Percentiles rank a stretch among this genome's conserved stretches.
These are phyloP conservation scores for Montifringilla adamsi DNA, from an alignment of 2,113 vertebrate species.

Conservation along the genomic window DNA sequence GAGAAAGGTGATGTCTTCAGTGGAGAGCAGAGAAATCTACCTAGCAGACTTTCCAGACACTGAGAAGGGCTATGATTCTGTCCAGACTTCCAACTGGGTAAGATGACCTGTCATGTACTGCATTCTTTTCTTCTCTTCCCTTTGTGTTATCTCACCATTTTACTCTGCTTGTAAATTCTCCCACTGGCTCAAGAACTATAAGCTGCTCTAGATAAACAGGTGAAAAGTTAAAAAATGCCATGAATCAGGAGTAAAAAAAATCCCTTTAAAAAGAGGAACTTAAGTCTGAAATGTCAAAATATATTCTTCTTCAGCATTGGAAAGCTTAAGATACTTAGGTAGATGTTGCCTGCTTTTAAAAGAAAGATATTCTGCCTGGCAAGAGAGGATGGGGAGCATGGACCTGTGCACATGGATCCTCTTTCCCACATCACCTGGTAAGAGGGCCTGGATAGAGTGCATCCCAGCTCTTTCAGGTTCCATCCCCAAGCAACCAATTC, in stretches of 20 bases:
- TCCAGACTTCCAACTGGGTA: background rate
- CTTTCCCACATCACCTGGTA: background rate
- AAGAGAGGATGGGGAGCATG: background rate
- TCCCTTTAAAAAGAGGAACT: background rate
- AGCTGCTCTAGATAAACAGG: background rate
- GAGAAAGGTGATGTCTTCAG: background rate
- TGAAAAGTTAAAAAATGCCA: background rate
- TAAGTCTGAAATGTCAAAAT: background rate
- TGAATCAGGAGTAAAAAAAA: background rate
- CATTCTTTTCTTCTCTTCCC: background rate
- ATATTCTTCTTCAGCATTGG: background rate
- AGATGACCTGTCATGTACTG: background rate
- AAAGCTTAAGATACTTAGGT: background rate
- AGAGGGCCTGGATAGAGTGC: accelerated
- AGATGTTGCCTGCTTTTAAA: background rate
- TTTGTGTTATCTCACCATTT: background rate
- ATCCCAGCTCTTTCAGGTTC: background rate
- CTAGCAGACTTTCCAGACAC: background rate
- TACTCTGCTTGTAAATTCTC: background rate
- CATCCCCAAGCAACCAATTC: background rate
- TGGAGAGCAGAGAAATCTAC: background rate
- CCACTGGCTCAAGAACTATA: background rate
- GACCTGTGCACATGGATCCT: background rate
- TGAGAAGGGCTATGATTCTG: background rate
- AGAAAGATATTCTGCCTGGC: background rate